Percentiles rank a stretch among this genome's conserved stretches.
Evolutionary conservation across 2,888 invertebrate genomes (phyloP).

Genomic region (Sturmia bella): DNA sequence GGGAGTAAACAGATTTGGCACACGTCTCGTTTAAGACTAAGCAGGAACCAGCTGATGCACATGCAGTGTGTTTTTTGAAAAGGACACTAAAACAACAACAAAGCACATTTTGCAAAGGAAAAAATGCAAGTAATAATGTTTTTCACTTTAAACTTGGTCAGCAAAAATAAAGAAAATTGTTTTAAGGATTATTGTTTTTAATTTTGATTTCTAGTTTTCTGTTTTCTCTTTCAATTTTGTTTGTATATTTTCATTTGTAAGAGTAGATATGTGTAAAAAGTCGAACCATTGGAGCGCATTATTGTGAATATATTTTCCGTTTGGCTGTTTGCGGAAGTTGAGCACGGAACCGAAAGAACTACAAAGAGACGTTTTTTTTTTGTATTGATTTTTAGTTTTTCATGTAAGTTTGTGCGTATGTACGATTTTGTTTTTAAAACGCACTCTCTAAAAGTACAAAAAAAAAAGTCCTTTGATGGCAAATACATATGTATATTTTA

Average conservation of each 20-base stretch:
- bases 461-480: slow-evolving; percentile 34
- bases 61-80: background rate
- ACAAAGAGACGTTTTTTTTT: slow-evolving; percentile 24
- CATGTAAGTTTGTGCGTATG: background rate
- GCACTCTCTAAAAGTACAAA: slow-evolving; percentile 15
- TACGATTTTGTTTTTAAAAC: slow-evolving; percentile 24
- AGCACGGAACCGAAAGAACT: slow-evolving; percentile 7
- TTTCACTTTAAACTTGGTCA: too few relatives aligned
- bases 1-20: slow-evolving; percentile 44
- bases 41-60: background rate
- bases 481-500: background rate
- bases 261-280: too few relatives aligned
- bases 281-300: background rate
- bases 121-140: too few relatives aligned
- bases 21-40: background rate
- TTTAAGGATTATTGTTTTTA: background rate
- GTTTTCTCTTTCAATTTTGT: background rate
- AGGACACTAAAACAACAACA: too few relatives aligned
- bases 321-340: slow-evolving; percentile 9
- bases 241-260: background rate
- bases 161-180: too few relatives aligned
- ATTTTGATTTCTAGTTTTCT: background rate
- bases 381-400: slow-evolving; percentile 49
- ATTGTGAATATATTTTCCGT: slow-evolving; percentile 8
- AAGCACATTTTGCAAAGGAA: too few relatives aligned